Evolutionary conservation across 2,113 vertebrate species (phyloP).

Genomic region (Neotoma lepida): DNA sequence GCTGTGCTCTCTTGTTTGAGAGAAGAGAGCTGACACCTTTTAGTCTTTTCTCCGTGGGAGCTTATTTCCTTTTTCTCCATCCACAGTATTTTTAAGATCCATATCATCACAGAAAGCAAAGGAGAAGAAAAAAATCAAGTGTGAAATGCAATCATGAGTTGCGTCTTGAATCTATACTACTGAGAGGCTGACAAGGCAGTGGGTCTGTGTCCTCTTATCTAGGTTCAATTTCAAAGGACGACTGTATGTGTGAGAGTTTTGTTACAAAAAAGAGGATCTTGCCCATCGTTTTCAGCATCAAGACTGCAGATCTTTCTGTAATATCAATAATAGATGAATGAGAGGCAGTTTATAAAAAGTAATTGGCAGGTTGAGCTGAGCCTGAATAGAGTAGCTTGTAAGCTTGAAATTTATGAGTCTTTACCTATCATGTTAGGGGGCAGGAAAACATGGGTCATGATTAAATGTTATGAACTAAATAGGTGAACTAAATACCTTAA

Average conservation of each 20-base stretch:
- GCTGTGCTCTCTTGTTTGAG: constrained; percentile 47
- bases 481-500: neutral
- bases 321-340: constrained; percentile 32
- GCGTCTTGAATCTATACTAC: neutral
- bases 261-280: neutral
- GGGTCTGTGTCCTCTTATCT: neutral
- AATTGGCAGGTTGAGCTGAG: neutral
- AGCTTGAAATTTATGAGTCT: neutral
- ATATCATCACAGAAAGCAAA: constrained; percentile 42
- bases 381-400: neutral
- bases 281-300: constrained; percentile 3
- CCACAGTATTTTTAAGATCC: constrained; percentile 39
- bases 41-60: constrained; percentile 50
- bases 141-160: constrained; percentile 37
- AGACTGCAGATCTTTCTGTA: neutral
- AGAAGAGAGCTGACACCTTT: constrained; percentile 63
- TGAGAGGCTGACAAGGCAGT: neutral
- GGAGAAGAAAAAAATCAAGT: constrained; percentile 10
- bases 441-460: neutral
- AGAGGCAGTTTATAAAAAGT: neutral
- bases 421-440: neutral
- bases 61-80: constrained; percentile 51
- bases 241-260: neutral
- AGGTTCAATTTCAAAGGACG: constrained; percentile 20
- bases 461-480: neutral